These are phyloP conservation scores for Aplysia californica DNA, from an alignment of 1,140 invertebrate genomes.

Conservation along the genomic window DNA sequence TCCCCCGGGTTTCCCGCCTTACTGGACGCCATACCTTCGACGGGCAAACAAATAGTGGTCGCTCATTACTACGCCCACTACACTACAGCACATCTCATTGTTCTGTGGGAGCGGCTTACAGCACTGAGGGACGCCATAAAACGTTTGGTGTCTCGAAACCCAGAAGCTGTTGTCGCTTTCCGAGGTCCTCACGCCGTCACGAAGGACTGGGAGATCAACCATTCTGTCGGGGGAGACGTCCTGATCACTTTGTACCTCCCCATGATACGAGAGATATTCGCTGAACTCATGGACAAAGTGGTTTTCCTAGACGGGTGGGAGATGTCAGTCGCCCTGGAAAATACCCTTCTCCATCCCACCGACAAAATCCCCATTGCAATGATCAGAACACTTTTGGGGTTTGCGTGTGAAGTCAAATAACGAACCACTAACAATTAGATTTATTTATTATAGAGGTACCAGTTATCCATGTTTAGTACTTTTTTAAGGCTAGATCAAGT, in stretches of 20 bases:
- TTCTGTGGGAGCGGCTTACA: not conserved
- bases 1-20: not conserved
- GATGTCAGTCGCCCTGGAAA: slow-evolving; percentile 7
- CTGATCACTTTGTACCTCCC: not conserved
- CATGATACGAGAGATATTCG: not conserved
- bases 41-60: not conserved
- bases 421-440: too few species aligned
- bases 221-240: not conserved
- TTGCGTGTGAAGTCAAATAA: too few species aligned
- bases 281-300: slow-evolving; percentile 6
- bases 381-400: slow-evolving; percentile 4
- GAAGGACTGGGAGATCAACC: not conserved
- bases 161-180: not conserved
- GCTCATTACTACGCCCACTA: slow-evolving; percentile 10
- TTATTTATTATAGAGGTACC: too few species aligned
- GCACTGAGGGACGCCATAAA: not conserved
- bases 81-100: not conserved
- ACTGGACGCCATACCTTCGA: slow-evolving; percentile 1
- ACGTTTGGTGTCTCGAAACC: not conserved
- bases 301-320: slow-evolving; percentile 23
- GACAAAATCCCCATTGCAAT: not conserved
- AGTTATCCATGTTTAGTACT: too few species aligned
- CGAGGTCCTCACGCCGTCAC: slow-evolving; percentile 13
- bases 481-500: too few species aligned
- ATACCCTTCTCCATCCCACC: not conserved